These are phyloP conservation scores for Acleris emargana DNA, from an alignment of 2,888 invertebrate genomes.

Conservation along the genomic window DNA sequence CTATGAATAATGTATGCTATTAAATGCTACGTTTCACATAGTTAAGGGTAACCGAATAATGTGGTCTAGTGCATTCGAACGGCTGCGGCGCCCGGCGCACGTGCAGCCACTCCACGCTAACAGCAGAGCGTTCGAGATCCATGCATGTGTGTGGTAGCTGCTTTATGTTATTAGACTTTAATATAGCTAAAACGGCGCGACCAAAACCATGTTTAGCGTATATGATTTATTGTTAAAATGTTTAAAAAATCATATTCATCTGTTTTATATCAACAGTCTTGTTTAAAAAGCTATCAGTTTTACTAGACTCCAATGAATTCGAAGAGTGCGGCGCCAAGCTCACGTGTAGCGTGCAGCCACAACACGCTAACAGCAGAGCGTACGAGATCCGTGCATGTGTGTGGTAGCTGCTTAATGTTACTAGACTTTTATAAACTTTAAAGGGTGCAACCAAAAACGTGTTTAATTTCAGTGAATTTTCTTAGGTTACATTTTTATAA, in stretches of 20 bases:
- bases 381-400: constrained; percentile 3
- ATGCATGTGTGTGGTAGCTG: background rate
- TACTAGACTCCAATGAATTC: background rate
- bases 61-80: constrained; percentile 30
- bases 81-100: constrained; percentile 25
- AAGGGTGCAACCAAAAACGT: too few species aligned
- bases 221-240: too few species aligned
- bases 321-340: constrained; percentile 22
- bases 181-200: too few species aligned
- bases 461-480: too few species aligned
- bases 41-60: constrained; percentile 31
- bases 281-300: too few species aligned
- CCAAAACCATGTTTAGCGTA: too few species aligned
- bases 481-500: too few species aligned
- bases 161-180: background rate
- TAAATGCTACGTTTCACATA: constrained; percentile 24
- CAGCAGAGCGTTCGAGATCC: constrained; percentile 5
- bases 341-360: constrained; percentile 27
- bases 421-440: too few species aligned
- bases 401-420: background rate
- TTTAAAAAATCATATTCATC: too few species aligned
- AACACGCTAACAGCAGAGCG: constrained; percentile 12
- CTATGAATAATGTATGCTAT: background rate
- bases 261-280: too few species aligned
- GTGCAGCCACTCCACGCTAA: constrained; percentile 25